phyloP scores from a whole-genome alignment of 2,888 invertebrate species.

The Cephus pulcher region DNA sequence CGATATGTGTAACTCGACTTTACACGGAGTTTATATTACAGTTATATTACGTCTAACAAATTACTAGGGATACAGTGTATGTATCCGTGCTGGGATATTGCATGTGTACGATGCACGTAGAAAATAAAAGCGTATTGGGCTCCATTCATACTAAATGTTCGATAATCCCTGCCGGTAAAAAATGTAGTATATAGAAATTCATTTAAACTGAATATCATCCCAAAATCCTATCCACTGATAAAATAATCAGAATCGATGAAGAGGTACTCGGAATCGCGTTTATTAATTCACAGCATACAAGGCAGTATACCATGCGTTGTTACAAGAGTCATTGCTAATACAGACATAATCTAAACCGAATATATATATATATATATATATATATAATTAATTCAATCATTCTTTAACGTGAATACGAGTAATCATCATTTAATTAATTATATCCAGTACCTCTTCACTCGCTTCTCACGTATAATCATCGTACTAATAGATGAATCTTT shows the following conservation, averaged over 20 bases:
- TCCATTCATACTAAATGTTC: background rate
- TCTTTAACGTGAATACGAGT: too few relatives aligned
- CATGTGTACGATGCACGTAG: slow-evolving; percentile 2
- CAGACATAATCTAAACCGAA: background rate
- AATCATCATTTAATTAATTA: too few relatives aligned
- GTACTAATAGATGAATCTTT: background rate
- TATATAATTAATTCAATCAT: too few relatives aligned
- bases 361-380: too few relatives aligned
- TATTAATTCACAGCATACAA: slow-evolving; percentile 1
- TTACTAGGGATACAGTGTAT: too few relatives aligned
- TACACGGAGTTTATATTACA: too few relatives aligned
- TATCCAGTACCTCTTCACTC: too few relatives aligned
- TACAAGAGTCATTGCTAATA: background rate
- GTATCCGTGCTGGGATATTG: too few relatives aligned
- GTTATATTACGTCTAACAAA: too few relatives aligned
- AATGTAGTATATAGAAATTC: slow-evolving; percentile 37
- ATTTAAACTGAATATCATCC: slow-evolving; percentile 38
- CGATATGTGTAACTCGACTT: too few relatives aligned
- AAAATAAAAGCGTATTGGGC: background rate
- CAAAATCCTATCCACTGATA: slow-evolving; percentile 25
- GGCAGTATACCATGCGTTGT: background rate
- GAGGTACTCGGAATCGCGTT: slow-evolving; percentile 3
- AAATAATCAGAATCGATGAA: too few relatives aligned
- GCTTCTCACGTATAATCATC: too few relatives aligned
- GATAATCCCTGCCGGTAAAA: slow-evolving; percentile 34